Percentiles rank a stretch among this genome's conserved stretches.
These are phyloP conservation scores for Agonopterix arenella DNA, from an alignment of 2,888 invertebrate genomes.

Conservation along the genomic window DNA sequence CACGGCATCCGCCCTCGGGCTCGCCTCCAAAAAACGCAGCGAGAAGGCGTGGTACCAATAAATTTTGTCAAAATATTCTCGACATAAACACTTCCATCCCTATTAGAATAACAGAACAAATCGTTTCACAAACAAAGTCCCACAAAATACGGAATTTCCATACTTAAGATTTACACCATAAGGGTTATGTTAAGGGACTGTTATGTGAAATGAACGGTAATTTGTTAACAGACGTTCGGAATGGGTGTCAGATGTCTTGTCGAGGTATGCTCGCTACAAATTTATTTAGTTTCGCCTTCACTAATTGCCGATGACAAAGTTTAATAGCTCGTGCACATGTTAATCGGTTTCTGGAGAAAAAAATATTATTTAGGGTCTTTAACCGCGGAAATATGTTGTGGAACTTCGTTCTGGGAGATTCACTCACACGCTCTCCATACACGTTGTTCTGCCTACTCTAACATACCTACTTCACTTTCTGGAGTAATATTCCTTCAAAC, in stretches of 20 bases:
- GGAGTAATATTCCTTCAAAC: no score
- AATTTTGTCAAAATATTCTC: slow-evolving; percentile 76
- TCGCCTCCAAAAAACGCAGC: slow-evolving; percentile 49
- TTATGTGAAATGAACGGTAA: slow-evolving; percentile 24
- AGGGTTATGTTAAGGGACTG: no score
- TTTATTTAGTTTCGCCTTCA: slow-evolving; percentile 64
- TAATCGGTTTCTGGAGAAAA: slow-evolving; percentile 35
- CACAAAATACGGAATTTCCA: no score
- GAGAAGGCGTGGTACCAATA: slow-evolving; percentile 73
- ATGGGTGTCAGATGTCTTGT: slow-evolving; percentile 69
- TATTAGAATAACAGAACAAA: slow-evolving; percentile 76
- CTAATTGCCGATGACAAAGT: slow-evolving; percentile 73
- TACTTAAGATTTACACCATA: no score
- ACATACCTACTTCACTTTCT: no score
- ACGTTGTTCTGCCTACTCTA: no score
- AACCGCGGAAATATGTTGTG: no score
- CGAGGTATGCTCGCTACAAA: slow-evolving; percentile 44
- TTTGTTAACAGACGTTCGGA: slow-evolving; percentile 72
- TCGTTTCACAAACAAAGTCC: slow-evolving; percentile 30
- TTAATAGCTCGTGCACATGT: slow-evolving; percentile 69
- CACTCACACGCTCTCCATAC: no score
- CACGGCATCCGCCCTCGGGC: slow-evolving; percentile 55
- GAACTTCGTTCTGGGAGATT: no score
- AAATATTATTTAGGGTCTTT: not conserved
- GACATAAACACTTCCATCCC: slow-evolving; percentile 71